These are phyloP conservation scores for Yasuhikotakia modesta DNA, from an alignment of 2,797 vertebrate species.

Conservation along the genomic window DNA sequence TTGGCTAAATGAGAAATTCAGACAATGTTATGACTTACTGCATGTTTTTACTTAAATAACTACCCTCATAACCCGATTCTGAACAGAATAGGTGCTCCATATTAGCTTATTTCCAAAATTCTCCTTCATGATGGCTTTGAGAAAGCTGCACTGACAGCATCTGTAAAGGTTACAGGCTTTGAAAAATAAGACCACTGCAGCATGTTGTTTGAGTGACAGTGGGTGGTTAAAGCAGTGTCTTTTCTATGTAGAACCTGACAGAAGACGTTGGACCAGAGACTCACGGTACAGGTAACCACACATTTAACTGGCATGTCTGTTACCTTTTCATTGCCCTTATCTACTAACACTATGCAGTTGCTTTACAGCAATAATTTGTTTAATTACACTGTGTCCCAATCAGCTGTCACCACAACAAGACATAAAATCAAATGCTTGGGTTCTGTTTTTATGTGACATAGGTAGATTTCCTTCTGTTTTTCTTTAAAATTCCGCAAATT, in stretches of 20 bases:
- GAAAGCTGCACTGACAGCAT: slow-evolving; percentile 32
- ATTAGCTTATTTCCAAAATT: slow-evolving; percentile 34
- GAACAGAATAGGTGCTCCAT: slow-evolving; percentile 16
- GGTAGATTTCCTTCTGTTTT: no score
- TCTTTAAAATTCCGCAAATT: no score
- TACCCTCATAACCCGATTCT: slow-evolving; percentile 21
- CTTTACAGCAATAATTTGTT: not conserved
- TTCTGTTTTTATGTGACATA: no score
- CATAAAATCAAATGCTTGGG: no score
- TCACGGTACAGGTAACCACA: slow-evolving; percentile 87
- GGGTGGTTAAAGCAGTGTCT: slow-evolving; percentile 40
- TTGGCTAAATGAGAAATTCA: not conserved
- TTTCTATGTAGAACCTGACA: slow-evolving; percentile 87
- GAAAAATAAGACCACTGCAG: slow-evolving; percentile 45
- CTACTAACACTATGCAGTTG: not conserved
- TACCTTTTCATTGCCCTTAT: not conserved
- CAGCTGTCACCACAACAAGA: no score
- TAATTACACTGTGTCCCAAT: no score
- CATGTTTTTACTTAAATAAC: slow-evolving; percentile 13
- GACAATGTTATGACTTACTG: not conserved
- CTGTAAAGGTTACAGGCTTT: slow-evolving; percentile 50
- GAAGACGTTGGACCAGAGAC: slow-evolving; percentile 96
- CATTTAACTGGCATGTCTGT: not conserved
- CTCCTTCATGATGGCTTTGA: slow-evolving; percentile 10
- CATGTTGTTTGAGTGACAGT: slow-evolving; percentile 24